phyloP scores from a whole-genome alignment of 1,140 invertebrate species.

The Bilobella aurantiaca region DNA sequence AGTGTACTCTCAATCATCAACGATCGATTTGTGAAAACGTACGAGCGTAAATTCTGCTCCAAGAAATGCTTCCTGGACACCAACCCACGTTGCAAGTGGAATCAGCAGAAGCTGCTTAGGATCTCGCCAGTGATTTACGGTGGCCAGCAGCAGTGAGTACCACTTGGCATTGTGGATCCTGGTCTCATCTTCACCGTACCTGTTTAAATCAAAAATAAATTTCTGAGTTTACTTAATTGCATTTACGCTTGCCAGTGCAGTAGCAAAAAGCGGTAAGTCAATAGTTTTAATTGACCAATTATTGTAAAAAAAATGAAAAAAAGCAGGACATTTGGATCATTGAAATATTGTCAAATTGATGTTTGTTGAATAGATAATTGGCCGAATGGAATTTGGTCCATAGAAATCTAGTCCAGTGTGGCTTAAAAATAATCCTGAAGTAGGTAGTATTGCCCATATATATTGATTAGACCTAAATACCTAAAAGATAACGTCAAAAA shows the following conservation, averaged over 20 bases:
- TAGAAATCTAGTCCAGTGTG: no score
- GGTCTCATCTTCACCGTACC: constrained; percentile 67
- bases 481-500: no score
- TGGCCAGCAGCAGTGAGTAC: constrained; percentile 73
- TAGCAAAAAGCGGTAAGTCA: not conserved
- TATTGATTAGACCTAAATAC: no score
- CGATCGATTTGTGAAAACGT: no score
- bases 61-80: constrained; percentile 92
- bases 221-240: not conserved
- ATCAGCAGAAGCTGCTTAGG: constrained; percentile 82
- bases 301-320: not conserved
- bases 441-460: no score
- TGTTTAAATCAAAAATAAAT: constrained; percentile 34
- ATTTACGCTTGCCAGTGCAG: not conserved
- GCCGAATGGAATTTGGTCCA: no score
- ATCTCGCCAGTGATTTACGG: constrained; percentile 77
- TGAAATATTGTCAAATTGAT: not conserved
- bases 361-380: not conserved
- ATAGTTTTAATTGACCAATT: not conserved
- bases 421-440: no score
- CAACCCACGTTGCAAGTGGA: constrained; percentile 88
- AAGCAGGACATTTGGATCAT: not conserved
- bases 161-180: constrained; percentile 58
- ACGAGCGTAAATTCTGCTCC: constrained; percentile 76
- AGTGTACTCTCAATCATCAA: no score